Evolutionary conservation across 1,140 invertebrate species (phyloP).

Genomic region (Drosophila takahashii): DNA sequence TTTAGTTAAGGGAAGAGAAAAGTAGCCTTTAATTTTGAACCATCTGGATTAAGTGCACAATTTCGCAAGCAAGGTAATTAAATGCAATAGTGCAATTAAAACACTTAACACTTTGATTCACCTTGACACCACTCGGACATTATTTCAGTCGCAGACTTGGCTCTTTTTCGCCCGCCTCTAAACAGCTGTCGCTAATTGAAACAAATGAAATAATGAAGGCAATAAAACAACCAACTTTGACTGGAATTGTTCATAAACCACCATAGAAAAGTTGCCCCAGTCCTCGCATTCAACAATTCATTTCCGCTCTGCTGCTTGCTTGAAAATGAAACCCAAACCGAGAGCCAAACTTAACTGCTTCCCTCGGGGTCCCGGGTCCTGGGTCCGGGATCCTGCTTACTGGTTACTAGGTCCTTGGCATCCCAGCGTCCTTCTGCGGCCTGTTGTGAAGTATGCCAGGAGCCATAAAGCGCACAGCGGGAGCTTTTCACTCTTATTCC

Average conservation of each 20-base stretch:
- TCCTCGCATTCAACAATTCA: slow-evolving; percentile 54
- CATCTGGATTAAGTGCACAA: background rate
- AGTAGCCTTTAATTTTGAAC: background rate
- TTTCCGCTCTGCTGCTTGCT: slow-evolving; percentile 49
- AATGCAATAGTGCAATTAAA: background rate
- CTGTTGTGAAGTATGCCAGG: slow-evolving; percentile 49
- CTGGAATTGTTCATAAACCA: slow-evolving; percentile 54
- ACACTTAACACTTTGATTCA: slow-evolving; percentile 37
- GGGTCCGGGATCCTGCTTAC: slow-evolving; percentile 2
- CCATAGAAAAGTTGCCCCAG: slow-evolving; percentile 29
- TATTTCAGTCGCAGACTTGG: slow-evolving; percentile 19
- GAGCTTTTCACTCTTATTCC: slow-evolving; percentile 19
- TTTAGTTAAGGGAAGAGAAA: too few species aligned
- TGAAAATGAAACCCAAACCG: slow-evolving; percentile 6
- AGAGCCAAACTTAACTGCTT: slow-evolving; percentile 34
- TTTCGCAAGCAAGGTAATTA: too few species aligned
- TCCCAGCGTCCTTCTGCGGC: slow-evolving; percentile 31
- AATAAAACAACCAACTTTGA: slow-evolving; percentile 53
- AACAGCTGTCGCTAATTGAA: slow-evolving; percentile 55
- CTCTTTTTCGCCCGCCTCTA: slow-evolving; percentile 12
- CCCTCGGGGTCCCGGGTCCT: slow-evolving; percentile 2
- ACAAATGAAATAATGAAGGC: slow-evolving; percentile 57
- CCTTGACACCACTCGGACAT: slow-evolving; percentile 2
- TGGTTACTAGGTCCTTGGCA: slow-evolving; percentile 1
- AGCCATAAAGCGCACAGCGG: slow-evolving; percentile 46